Conservation (phyloP, 1,140 invertebrate species). For the Halyomorpha halys region DNA sequence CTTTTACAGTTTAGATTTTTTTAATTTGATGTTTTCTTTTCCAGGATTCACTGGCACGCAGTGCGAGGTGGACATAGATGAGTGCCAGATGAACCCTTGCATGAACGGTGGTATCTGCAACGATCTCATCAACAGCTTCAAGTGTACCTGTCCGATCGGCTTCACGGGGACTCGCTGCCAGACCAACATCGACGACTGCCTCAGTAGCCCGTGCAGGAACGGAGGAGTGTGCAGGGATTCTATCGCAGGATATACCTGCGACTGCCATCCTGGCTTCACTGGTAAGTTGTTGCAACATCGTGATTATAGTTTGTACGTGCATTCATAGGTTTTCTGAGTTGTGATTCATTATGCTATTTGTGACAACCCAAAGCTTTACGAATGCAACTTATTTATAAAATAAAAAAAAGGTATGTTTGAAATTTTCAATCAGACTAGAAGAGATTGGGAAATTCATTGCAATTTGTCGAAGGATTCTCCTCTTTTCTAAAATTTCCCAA, state of each 20-base stretch:
- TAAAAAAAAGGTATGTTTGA: too few species aligned
- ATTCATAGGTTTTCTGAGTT: too few species aligned
- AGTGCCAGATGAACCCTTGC: slow-evolving; percentile 79
- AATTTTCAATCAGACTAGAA: too few species aligned
- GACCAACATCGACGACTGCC: slow-evolving; percentile 84
- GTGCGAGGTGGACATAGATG: slow-evolving; percentile 85
- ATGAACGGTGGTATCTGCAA: slow-evolving; percentile 75
- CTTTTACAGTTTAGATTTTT: neutral
- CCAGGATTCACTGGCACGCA: slow-evolving; percentile 81
- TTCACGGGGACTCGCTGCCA: slow-evolving; percentile 78
- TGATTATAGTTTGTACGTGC: too few species aligned
- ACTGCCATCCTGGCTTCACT: slow-evolving; percentile 77
- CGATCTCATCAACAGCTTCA: slow-evolving; percentile 77
- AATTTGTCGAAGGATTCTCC: too few species aligned
- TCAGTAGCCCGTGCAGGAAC: slow-evolving; percentile 71
- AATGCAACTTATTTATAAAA: too few species aligned
- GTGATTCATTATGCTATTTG: too few species aligned
- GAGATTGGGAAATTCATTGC: too few species aligned
- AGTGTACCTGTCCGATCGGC: slow-evolving; percentile 72
- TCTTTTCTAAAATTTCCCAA: too few species aligned
- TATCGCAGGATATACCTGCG: slow-evolving; percentile 73
- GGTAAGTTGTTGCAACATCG: slow-evolving; percentile 39
- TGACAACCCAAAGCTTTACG: too few species aligned
- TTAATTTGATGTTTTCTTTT: slow-evolving; percentile 1
- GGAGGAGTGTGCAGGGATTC: slow-evolving; percentile 77